These are phyloP conservation scores for Micropoecilia bifurca DNA, from an alignment of 2,797 vertebrate species.

Conservation along the genomic window DNA sequence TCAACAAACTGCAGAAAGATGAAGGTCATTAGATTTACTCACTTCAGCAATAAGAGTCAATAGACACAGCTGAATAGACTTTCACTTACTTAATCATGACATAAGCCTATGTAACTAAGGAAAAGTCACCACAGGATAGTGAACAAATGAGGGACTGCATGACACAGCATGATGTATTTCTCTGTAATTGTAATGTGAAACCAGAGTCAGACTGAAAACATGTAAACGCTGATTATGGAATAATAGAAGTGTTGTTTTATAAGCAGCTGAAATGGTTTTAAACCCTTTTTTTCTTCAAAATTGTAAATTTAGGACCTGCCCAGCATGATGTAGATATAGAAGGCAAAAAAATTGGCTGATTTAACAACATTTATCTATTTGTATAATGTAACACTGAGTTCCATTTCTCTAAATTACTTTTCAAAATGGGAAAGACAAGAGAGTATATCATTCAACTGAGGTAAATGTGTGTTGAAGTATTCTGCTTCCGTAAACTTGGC, in stretches of 20 bases:
- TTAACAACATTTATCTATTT: background rate
- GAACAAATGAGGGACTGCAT: background rate
- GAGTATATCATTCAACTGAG: background rate
- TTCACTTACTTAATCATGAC: rapidly evolving
- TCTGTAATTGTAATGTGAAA: background rate
- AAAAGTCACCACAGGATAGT: background rate
- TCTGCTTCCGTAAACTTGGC: background rate
- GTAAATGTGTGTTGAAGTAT: background rate
- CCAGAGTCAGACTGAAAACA: background rate
- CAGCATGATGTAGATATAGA: no score
- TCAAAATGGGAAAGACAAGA: background rate
- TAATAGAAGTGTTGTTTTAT: background rate
- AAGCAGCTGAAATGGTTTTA: background rate
- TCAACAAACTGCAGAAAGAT: background rate
- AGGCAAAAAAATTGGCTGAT: background rate
- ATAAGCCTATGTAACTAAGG: background rate
- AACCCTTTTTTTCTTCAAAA: background rate
- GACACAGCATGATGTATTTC: background rate
- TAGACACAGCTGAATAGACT: background rate
- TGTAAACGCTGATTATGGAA: background rate
- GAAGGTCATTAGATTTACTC: background rate
- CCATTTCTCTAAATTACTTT: background rate
- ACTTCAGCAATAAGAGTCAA: background rate
- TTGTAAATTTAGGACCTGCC: background rate
- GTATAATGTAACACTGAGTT: background rate